These are phyloP conservation scores for Eubasilissa regina DNA, from an alignment of 1,140 invertebrate genomes.

Conservation along the genomic window DNA sequence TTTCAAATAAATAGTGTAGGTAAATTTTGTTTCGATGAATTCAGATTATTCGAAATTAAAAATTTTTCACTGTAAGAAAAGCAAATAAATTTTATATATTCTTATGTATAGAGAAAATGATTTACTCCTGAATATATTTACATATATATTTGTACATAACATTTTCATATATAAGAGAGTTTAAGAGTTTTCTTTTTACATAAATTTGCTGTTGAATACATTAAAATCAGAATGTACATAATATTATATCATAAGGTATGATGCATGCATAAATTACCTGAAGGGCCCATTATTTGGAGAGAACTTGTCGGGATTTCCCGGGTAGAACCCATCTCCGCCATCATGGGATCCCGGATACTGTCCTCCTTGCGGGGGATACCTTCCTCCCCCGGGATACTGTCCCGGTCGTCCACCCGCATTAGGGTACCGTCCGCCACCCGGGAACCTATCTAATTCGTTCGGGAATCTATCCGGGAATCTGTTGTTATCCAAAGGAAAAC, in stretches of 20 bases:
- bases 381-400: constrained; percentile 17
- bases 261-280: constrained; percentile 46
- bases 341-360: constrained; percentile 30
- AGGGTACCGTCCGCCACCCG: constrained; percentile 20
- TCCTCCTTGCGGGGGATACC: constrained; percentile 47
- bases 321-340: constrained; percentile 45
- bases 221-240: too few species aligned
- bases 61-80: too few species aligned
- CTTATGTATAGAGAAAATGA: neutral
- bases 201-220: too few species aligned
- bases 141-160: too few species aligned
- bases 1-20: too few species aligned
- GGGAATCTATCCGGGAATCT: constrained; percentile 38
- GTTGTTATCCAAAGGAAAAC: constrained; percentile 5
- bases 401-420: constrained; percentile 31
- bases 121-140: too few species aligned
- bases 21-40: too few species aligned
- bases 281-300: constrained; percentile 53
- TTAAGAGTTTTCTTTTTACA: too few species aligned
- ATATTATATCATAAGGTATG: neutral
- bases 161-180: too few species aligned
- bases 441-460: neutral
- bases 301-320: constrained; percentile 52
- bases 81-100: too few species aligned
- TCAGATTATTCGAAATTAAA: too few species aligned